Percentiles rank a stretch among this genome's conserved stretches.
Evolutionary conservation across 53 echinoderm and acorn worm species (phyloP).

Genomic region (Astropecten irregularis): DNA sequence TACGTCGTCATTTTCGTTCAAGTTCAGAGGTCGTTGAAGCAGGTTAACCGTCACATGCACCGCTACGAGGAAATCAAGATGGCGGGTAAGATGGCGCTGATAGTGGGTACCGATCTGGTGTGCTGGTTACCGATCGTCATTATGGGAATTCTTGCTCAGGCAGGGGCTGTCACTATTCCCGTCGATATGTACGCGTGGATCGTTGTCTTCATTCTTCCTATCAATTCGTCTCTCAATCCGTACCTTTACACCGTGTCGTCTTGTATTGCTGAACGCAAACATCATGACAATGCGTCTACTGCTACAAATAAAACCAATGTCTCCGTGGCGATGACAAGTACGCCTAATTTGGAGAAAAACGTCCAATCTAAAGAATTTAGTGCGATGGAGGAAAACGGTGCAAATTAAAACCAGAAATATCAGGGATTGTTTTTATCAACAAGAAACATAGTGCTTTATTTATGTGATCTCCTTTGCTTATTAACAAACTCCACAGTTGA

Average conservation of each 20-base stretch:
- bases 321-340: conserved; percentile 12
- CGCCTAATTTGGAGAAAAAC: conserved; percentile 18
- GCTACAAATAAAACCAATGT: not conserved
- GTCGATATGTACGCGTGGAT: conserved; percentile 64
- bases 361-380: conserved; percentile 22
- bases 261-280: conserved; percentile 19
- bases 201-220: conserved; percentile 55
- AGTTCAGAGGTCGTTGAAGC: conserved; percentile 38
- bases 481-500: no score
- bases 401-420: no score
- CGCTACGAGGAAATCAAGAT: conserved; percentile 55
- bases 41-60: conserved; percentile 48
- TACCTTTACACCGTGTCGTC: conserved; percentile 61
- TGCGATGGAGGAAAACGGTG: conserved; percentile 6
- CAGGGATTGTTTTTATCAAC: no score
- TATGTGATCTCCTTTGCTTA: no score
- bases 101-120: conserved; percentile 58
- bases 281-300: not conserved
- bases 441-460: no score
- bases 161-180: conserved; percentile 29
- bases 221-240: conserved; percentile 61
- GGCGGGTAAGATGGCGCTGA: conserved; percentile 59
- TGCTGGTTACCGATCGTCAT: conserved; percentile 60
- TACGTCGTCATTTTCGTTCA: conserved; percentile 52
- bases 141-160: conserved; percentile 54